Evolutionary conservation across 2,888 invertebrate species (phyloP), one percentile per base, ranked within the genome.

Genomic region (Phlogophora meticulosa): DNA sequence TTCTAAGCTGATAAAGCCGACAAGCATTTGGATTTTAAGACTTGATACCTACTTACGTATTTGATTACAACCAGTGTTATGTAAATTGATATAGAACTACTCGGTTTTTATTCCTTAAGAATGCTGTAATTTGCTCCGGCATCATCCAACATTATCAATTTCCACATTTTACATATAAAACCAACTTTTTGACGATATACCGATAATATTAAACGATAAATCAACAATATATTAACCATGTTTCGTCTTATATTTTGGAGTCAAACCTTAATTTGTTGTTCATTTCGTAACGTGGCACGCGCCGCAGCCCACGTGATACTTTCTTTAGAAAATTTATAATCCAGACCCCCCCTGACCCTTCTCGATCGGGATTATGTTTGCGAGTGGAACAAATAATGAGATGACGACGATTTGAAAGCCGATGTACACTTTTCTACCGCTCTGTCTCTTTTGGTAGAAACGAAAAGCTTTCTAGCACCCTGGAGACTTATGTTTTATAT

Each of bases 241-340:
- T 72, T 57, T 73, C 63, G 32, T 38, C 22, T 72, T 72, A 72
- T 20, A 62, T 61, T 56, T 67, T 46, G 36, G 17, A 52, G 63
- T 70, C 40, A 45, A 57, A 48, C 34, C 60, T 67, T 76, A 48
- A 66, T 79, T 71, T 80, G 69, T 82, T 58, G 58, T 22, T 63
- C 53, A 76, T 73, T 87, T 88, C 85, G 87, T 86, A 87, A 88
- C 67, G 11, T 72, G 90, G 92, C 93, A 92, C 93, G 93, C 88
- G 93, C 88, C 88, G 61, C 86, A 40, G 69, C 92, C 93, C 92
- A 93, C 93, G 86, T 89, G 85, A 81, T 82, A 89, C 91, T 93
- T 93, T 92, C 93, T 93, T 91, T 89, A 87, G 84, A 87, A 90
- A 90, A 90, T 88, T 87, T 89, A 89, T 90, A 90, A 89, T 85